phyloP scores from a whole-genome alignment of 2,888 invertebrate genomes.

The Julus scandinavius region DNA sequence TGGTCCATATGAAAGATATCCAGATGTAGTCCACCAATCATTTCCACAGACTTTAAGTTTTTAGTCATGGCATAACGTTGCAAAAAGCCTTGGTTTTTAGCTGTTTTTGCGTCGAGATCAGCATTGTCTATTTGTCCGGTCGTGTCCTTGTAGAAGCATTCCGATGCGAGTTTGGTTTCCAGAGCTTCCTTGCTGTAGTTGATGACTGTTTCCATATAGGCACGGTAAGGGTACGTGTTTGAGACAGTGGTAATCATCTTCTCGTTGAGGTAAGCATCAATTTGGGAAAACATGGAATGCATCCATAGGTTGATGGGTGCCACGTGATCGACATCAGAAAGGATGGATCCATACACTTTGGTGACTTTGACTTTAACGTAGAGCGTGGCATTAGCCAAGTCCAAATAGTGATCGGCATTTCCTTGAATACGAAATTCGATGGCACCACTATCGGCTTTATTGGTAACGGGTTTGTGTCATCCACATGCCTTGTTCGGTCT shows the following conservation, averaged over 20 bases:
- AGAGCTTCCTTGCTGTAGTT: background rate
- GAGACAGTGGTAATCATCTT: background rate
- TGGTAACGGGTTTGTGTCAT: background rate
- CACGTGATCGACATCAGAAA: background rate
- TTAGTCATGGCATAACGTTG: background rate
- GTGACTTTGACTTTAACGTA: conserved; percentile 3
- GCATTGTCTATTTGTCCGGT: background rate
- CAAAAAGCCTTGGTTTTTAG: background rate
- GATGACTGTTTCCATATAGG: background rate
- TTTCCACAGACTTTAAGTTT: no score
- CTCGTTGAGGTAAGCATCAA: conserved; percentile 6
- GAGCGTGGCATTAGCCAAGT: background rate
- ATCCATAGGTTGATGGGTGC: background rate
- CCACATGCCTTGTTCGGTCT: conserved; percentile 35
- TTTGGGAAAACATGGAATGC: conserved; percentile 27
- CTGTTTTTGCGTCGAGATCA: background rate
- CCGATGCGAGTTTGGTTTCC: background rate
- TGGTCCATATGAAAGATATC: no score
- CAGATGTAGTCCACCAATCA: no score
- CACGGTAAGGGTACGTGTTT: conserved; percentile 7
- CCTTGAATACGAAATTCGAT: conserved; percentile 18
- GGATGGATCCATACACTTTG: background rate
- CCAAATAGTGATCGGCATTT: background rate
- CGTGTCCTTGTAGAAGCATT: background rate
- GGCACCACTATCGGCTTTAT: background rate